Percentiles rank a stretch among this genome's conserved stretches.
phyloP scores from a whole-genome alignment of 2,888 invertebrate genomes.

The Willowsia nigromaculata region DNA sequence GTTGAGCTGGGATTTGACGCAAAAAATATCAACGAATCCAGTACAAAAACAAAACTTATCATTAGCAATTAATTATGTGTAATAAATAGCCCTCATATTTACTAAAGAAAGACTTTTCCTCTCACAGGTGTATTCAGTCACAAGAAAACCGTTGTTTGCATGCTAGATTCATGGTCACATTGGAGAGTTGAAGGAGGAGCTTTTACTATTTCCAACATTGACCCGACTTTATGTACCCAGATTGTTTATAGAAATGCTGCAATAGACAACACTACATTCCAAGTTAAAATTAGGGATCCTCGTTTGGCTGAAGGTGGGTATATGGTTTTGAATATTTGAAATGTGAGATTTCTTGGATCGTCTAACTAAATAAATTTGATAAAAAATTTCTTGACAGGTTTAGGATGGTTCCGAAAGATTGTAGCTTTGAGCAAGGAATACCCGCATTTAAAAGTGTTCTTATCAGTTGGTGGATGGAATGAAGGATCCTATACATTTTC shows the following conservation, averaged over 20 bases:
- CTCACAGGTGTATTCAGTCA: constrained; percentile 12
- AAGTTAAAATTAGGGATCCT: not conserved
- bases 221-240: constrained; percentile 53
- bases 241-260: constrained; percentile 39
- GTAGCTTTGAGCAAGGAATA: not conserved
- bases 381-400: too few species aligned
- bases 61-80: too few species aligned
- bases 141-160: constrained; percentile 51
- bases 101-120: not conserved
- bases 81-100: too few species aligned
- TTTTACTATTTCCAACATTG: constrained; percentile 35
- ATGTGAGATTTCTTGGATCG: too few species aligned
- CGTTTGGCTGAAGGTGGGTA: constrained; percentile 27
- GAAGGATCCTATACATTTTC: constrained; percentile 40
- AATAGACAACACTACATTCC: constrained; percentile 33
- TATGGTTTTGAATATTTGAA: too few species aligned
- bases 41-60: not conserved
- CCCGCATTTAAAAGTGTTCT: constrained; percentile 48
- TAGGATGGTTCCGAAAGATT: constrained; percentile 17
- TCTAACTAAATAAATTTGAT: too few species aligned
- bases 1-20: not conserved
- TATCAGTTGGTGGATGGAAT: constrained; percentile 57
- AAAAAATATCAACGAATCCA: not conserved
- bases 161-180: constrained; percentile 47
- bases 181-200: constrained; percentile 3